Evolutionary conservation across 2,797 vertebrate species (phyloP).

Genomic region (Protosalanx chinensis): DNA sequence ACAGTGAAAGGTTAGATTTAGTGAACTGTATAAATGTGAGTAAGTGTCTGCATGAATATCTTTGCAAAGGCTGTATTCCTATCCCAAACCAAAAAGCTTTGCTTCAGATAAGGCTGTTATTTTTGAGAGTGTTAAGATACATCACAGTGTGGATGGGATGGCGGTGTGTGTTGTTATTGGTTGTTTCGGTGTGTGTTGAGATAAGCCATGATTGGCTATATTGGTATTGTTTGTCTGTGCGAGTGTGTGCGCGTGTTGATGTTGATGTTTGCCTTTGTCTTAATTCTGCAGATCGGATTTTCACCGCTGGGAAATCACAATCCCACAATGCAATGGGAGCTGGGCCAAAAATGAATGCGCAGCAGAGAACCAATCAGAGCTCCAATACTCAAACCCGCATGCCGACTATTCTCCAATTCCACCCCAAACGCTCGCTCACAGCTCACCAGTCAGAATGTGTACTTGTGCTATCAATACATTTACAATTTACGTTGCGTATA

Average conservation of each 20-base stretch:
- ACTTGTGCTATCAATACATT: constrained; percentile 53
- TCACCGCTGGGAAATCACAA: constrained; percentile 66
- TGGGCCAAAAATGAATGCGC: constrained; percentile 58
- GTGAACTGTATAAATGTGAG: constrained; percentile 4
- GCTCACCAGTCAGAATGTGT: constrained; percentile 10
- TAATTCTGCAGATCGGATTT: constrained; percentile 63
- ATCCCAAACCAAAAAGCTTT: constrained; percentile 20
- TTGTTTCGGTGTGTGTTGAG: constrained; percentile 43
- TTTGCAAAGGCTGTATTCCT: background rate
- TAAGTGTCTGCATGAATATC: background rate
- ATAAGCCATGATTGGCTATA: constrained; percentile 40
- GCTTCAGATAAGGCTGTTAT: constrained; percentile 46
- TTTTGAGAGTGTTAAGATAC: constrained; percentile 54
- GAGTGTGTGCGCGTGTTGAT: constrained; percentile 52
- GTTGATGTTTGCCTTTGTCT: constrained; percentile 16
- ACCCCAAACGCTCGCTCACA: constrained; percentile 5
- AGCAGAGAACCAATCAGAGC: constrained; percentile 54
- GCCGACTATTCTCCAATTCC: constrained; percentile 3
- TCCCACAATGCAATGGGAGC: constrained; percentile 70
- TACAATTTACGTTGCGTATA: constrained; percentile 3
- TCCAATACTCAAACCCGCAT: constrained; percentile 27
- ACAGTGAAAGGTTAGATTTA: constrained; percentile 9
- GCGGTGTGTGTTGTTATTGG: constrained; percentile 32
- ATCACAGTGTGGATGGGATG: constrained; percentile 67
- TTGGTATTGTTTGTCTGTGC: constrained; percentile 3